Base-by-base conservation (phyloP, 2,888 invertebrate species). In the Noctua fimbriata region DNA sequence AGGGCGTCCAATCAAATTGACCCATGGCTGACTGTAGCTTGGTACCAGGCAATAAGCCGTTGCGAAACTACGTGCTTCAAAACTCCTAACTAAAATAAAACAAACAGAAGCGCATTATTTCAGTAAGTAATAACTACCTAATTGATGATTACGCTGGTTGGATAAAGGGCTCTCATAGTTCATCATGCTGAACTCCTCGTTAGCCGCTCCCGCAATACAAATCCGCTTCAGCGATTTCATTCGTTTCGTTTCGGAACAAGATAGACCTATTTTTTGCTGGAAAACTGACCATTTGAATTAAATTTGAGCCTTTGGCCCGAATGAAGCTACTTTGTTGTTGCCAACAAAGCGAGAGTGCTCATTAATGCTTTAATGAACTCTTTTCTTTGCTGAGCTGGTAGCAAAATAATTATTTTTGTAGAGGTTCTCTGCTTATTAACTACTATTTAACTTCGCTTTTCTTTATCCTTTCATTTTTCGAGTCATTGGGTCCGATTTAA, bases 171-270 rank as follows among this genome's bases (percentile, higher is more conserved):
- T 87, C 94, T 94, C 87, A 87, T 90, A 93, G 93, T 94, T 94
- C 93, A 93, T 93, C 92, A 93, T 94, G 93, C 93, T 94, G 93
- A 93, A 93, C 91, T 92, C 92, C 94, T 95, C 94, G 93, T 95
- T 95, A 95, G 94, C 91, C 88, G 87, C 86, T 91, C 92, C 90
- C 96, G 96, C 96, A 96, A 96, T 96, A 94, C 92, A 96, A 90
- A 88, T 92, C 90, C 95, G 96, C 94, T 93, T 93, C 95, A 94
- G 92, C 87, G 94, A 93, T 87, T 95, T 92, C 92, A 92, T 92
- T 93, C 91, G 92, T 92, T 89, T 85, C 87, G 88, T 90, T 89
- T 89, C 87, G 84, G 86, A 86, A 91, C 90, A 92, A 89, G 84
- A 88, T 90, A 91, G 91, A 91, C 90, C 91, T 91, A 92, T 91